Conservation (phyloP, 1,140 invertebrate genomes). For the Ostrea edulis region DNA sequence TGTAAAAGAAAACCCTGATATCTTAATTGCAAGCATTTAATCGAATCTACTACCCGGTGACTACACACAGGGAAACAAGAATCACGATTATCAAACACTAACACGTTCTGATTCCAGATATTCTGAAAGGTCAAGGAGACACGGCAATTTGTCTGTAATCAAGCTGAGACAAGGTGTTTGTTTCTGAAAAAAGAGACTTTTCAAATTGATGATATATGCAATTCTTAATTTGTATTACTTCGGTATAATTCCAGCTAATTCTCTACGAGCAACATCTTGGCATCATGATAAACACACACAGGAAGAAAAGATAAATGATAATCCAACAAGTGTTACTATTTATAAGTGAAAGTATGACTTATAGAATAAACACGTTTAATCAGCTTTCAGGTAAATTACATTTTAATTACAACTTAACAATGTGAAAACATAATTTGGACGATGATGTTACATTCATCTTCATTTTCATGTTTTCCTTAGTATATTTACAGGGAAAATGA, state of each 20-base stretch:
- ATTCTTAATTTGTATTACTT: neutral
- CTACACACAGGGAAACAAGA: too few relatives aligned
- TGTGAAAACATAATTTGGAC: slow-evolving; percentile 22
- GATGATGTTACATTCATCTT: slow-evolving; percentile 26
- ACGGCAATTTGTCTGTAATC: too few relatives aligned
- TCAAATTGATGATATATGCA: neutral
- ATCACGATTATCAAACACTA: too few relatives aligned
- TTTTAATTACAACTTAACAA: slow-evolving; percentile 34
- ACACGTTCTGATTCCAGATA: too few relatives aligned
- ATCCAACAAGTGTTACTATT: neutral
- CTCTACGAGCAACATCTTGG: neutral
- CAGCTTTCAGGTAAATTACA: slow-evolving; percentile 34
- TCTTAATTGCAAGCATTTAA: too few relatives aligned
- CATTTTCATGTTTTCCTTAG: slow-evolving; percentile 14
- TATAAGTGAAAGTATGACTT: slow-evolving; percentile 22
- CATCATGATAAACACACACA: neutral
- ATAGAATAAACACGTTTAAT: slow-evolving; percentile 15
- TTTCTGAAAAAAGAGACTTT: neutral
- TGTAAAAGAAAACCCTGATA: too few relatives aligned
- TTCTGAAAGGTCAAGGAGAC: too few relatives aligned
- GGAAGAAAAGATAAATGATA: neutral
- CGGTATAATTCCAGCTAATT: neutral
- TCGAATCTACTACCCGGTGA: too few relatives aligned
- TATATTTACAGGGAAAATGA: slow-evolving; percentile 18
- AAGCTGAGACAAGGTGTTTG: too few relatives aligned